Base-by-base conservation (phyloP, 2,113 vertebrate genomes). In the Empidonax alnorum region DNA sequence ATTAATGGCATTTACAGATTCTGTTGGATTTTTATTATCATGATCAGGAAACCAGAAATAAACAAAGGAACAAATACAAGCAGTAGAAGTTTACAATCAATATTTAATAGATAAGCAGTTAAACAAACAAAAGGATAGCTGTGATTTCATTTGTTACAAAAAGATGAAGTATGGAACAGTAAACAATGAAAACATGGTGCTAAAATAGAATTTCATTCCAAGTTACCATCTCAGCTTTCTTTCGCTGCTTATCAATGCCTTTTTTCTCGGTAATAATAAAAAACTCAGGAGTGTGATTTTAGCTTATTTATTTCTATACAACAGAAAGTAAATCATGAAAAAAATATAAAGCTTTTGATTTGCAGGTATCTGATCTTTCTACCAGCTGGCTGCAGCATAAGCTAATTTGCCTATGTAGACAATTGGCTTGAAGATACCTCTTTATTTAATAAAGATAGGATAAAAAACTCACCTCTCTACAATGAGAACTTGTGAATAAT, bases 401-500 rank as follows among this genome's bases (percentile, higher is more conserved):
- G 39, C 55, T 89, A 84, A 95, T 91, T 96, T 74, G 91, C 62
- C 78, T 41, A 74, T 25, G 24, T 73, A 72, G 68, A 95, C 89
- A 65, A 94, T 84, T 96, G 97, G 85, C 92, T 94, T 92, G 61
- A 95, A 94, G 39, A 49, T n/a, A 56, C 14, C 31, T 56, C 89
- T 87, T 85, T 94, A 89, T 58, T 89, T 65, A 91, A 53, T 82
- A 91, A 95, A 95, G 86, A 53, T 21, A 92, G 58, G 56, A 90
- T 61, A 33, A 63, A 81, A 96, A 77, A 86, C 41, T 33, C 25
- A 37, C 53, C 53, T 90, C 71, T 88, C 56, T 87, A 95, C 66
- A 95, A 73, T 69, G 50, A 69, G 76, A 94, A 88, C 81, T 73
- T 94, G 67, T 79, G 95, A 94, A 96, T 87, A 97, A 92, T 8